Base-by-base conservation (phyloP, 2,113 vertebrate species). In the Oenanthe melanoleuca region DNA sequence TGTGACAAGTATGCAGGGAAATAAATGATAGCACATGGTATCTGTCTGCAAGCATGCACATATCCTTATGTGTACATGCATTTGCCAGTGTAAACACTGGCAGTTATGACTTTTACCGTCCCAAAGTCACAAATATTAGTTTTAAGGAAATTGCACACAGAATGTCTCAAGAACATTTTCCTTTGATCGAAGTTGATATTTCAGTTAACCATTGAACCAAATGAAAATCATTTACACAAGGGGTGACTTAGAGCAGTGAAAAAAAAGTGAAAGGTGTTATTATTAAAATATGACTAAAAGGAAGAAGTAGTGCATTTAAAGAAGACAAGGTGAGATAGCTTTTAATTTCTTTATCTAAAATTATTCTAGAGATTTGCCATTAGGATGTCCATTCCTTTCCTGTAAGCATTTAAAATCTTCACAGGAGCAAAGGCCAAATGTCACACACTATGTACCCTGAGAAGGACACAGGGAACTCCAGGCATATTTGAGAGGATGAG, bases 51-150 rank as follows among this genome's bases (percentile, higher is more conserved):
- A 60, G 57, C 1, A 1, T 60, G 70, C 28, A 31, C 18, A 28
- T 7, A 7, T 28, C 55, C 73, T 9, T 34, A 11, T 19, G 50
- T 38, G 16, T 33, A 69, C 0, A 0, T 33, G 55, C 9, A 37
- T 60, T 71, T 89, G 24, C 12, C 38, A 57, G 21, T 22, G 11
- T 24, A 22, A 57, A 53, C 16, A 5, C 18, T 22, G 25, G 17
- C 17, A 83, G 8, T 42, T 40, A 52, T 21, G 34, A 65, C 33
- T 87, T 85, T 72, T 52, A 44, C 42, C 13, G 23, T 45, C 45
- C 49, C 25, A 33, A 13, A 60, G 22, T 79, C 33, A 83, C 10
- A 69, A 77, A 52, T 1, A 2, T 12, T 50, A 37, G 7, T 73
- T 89, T 72, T 34, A 86, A 70, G 55, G 38, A 73, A 79, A 15